Evolutionary conservation across 2,797 vertebrate genomes (phyloP), one percentile per base, ranked within the genome.

Genomic region (Takifugu rubripes): DNA sequence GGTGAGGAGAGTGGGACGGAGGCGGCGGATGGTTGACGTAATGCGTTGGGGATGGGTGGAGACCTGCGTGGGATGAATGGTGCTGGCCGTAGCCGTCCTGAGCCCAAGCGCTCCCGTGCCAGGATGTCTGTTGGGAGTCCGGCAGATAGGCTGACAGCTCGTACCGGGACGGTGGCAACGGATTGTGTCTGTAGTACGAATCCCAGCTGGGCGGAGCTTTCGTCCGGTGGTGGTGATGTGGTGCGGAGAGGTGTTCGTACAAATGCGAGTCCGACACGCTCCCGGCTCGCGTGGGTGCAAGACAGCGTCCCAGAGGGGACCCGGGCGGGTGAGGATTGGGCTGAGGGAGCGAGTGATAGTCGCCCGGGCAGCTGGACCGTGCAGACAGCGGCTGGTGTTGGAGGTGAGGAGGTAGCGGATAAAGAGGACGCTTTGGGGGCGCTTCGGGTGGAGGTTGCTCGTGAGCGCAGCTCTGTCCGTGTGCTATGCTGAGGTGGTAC

Each of bases 201-300:
- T 97, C 95, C 95, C 96, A 97, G 50, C 88, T 72, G 31, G 90
- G 88, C 45, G 92, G 74, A 29, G 90, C 90, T 3, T 96, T 94
- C 3, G 91, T 89, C 48, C 88, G 89, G 36, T 91, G 77, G 64
- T 92, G 94, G 26, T 89, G 81, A 54, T 93, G 93, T 0, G 81
- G 85, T 27, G 86, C 86, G 0, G 93, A 92, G 24, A 93, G 93
- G 64, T 82, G 91, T 15, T 96, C 93, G 0, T 96, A 97, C 10
- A 97, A 86, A 7, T 89, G 94, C 0, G 94, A 96, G 82, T 99
- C 96, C 0, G 96, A 97, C 17, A 92, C 54, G 24, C 95, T 96
- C 77, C 96, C 96, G 2, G 91, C 81, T 17, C 93, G 86, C 0
- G 94, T 94, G 46, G 94, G 92, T 52, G 92, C 91, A 1, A 96